These are phyloP conservation scores for Cheilinus undulatus DNA, from an alignment of 2,113 vertebrate genomes.

Conservation along the genomic window DNA sequence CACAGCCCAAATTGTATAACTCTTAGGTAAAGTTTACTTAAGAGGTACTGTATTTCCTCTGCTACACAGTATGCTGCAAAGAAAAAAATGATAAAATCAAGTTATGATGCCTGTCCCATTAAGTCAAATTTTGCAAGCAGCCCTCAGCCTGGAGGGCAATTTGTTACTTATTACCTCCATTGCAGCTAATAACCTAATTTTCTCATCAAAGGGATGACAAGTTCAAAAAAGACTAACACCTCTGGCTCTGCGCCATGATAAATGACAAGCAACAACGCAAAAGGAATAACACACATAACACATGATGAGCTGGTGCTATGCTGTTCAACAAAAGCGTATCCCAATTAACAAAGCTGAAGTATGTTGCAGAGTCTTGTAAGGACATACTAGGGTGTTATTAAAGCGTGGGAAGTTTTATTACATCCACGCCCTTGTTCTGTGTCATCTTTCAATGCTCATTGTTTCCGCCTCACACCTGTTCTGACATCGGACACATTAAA, in stretches of 20 bases:
- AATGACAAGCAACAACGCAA: conserved; percentile 44
- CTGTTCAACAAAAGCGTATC: conserved; percentile 34
- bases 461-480: conserved; percentile 74
- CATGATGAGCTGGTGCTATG: conserved; percentile 41
- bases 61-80: too few species aligned
- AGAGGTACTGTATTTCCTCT: too few species aligned
- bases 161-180: conserved; percentile 72
- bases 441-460: conserved; percentile 50
- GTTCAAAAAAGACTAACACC: conserved; percentile 53
- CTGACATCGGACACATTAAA: conserved; percentile 63
- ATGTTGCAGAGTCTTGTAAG: conserved; percentile 62
- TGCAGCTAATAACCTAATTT: conserved; percentile 77
- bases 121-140: conserved; percentile 2
- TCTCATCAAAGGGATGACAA: conserved; percentile 52
- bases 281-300: conserved; percentile 58
- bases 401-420: conserved; percentile 64
- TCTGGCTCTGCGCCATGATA: conserved; percentile 57
- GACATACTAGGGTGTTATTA: conserved; percentile 38
- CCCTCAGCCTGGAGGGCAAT: conserved; percentile 58
- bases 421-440: conserved; percentile 50
- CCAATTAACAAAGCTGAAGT: conserved; percentile 63
- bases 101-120: background rate
- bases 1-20: too few species aligned
- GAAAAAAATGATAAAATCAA: too few species aligned
- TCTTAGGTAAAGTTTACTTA: too few species aligned